Evolutionary conservation across 37 sponge, comb jelly and placozoan species (phyloP), one percentile per base, ranked within the genome.

Genomic region (Ephydatia muelleri): DNA sequence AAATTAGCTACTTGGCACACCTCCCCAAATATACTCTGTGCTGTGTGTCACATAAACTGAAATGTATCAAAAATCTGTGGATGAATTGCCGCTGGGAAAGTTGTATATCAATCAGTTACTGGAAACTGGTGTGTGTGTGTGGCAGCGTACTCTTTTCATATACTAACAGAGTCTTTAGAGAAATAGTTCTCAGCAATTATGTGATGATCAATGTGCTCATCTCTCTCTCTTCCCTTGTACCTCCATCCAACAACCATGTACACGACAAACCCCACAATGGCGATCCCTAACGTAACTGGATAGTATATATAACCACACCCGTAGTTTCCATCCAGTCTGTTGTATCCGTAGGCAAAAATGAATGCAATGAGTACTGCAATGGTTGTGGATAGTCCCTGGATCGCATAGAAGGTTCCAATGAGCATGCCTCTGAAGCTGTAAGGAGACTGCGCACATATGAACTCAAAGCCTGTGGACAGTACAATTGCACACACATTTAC

Each of bases 401-500:
- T 28, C 4, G 35, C 26, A 11, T 29, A 29, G 70, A 12, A 68
- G 29, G 29, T 26, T 6, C 68, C 81, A 67, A 70, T 70, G 13
- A 82, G 29, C 21, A 82, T 70, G 38, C 82, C 72, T 70, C 70
- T 82, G 72, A 82, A 69, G 26, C 70, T 70, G 47, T 82, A 68
- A 38, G 82, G 82, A 31, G 70, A 38, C 69, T 82, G 82, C 25
- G 82, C 82, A 82, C 34, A 82, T 36, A 82, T 34, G 72, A 82
- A 82, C 37, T 82, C 72, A n/a, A n/a, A n/a, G n/a, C n/a, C 25
- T 69, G 33, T 25, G 27, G 35, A 31, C 21, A 43, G 43, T 9
- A 9, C 6, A 6, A 6, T 3, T 43, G 43, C 6, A 43, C 43
- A 43, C 43, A 43, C 43, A 43, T 43, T n/a, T n/a, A n/a, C n/a